Evolutionary conservation across 2,113 vertebrate species (phyloP).

Genomic region (Seriola aureovittata): DNA sequence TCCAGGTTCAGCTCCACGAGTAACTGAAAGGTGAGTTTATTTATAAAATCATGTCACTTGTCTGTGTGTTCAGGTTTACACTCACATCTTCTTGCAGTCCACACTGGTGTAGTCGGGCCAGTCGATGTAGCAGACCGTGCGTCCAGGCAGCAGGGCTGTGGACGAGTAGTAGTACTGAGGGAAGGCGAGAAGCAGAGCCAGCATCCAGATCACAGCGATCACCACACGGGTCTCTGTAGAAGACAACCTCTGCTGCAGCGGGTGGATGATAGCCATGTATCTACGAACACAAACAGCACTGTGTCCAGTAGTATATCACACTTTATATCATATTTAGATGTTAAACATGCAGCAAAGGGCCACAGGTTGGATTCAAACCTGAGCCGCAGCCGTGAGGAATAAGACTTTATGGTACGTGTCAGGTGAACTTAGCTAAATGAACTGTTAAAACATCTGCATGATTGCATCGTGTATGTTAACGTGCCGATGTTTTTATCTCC

Average conservation of each 20-base stretch:
- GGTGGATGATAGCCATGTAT: conserved; percentile 74
- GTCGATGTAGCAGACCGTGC: conserved; percentile 70
- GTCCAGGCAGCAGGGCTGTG: conserved; percentile 49
- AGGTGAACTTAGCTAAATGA: neutral
- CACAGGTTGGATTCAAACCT: too few relatives aligned
- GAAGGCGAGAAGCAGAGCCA: conserved; percentile 71
- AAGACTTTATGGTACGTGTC: too few relatives aligned
- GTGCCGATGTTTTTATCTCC: too few relatives aligned
- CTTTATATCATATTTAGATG: too few relatives aligned
- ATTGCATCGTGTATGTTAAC: too few relatives aligned
- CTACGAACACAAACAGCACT: conserved; percentile 31
- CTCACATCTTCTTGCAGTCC: conserved; percentile 71
- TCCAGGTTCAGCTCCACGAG: too few relatives aligned
- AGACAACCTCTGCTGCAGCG: conserved; percentile 65
- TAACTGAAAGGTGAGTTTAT: too few relatives aligned
- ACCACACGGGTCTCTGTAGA: conserved; percentile 58
- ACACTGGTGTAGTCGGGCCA: conserved; percentile 61
- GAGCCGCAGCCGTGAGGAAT: too few relatives aligned
- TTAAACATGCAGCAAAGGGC: too few relatives aligned
- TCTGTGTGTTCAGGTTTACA: neutral
- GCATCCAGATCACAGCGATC: conserved; percentile 61
- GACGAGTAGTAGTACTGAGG: conserved; percentile 70
- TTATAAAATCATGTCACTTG: too few relatives aligned
- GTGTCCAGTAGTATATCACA: neutral
- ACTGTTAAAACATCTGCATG: too few relatives aligned